These are phyloP conservation scores for Catharus ustulatus DNA, from an alignment of 2,797 vertebrate species.

Conservation along the genomic window DNA sequence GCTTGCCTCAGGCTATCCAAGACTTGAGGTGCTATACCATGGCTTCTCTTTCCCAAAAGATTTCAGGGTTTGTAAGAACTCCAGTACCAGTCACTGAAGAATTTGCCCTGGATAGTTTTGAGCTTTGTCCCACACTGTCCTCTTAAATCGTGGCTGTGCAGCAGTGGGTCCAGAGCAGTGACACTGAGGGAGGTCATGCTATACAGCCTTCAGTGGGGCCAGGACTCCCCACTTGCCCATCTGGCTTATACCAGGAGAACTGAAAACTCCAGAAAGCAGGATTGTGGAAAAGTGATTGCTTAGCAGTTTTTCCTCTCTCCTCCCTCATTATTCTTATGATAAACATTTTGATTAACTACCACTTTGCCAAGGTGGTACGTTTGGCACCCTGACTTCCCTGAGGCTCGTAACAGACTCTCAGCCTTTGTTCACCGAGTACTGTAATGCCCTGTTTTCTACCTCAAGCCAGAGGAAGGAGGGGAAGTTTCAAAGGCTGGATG, in stretches of 20 bases:
- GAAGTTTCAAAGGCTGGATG: not conserved
- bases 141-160: not conserved
- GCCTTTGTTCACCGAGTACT: not conserved
- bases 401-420: not conserved
- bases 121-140: not conserved
- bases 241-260: not conserved
- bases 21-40: not conserved
- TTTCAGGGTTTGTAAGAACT: not conserved
- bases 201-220: not conserved
- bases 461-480: not conserved
- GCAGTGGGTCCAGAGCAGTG: not conserved
- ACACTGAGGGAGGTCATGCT: accelerated
- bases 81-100: not conserved
- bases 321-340: not conserved
- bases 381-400: not conserved
- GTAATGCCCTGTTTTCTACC: not conserved
- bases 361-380: not conserved
- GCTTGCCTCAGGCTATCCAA: not conserved
- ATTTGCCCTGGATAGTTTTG: not conserved
- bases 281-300: not conserved
- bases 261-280: not conserved
- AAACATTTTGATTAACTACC: not conserved
- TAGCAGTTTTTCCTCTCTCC: not conserved
- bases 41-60: not conserved
- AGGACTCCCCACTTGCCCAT: not conserved